These are phyloP conservation scores for Pyrgilauda ruficollis DNA, from an alignment of 2,113 vertebrate genomes.

Conservation along the genomic window DNA sequence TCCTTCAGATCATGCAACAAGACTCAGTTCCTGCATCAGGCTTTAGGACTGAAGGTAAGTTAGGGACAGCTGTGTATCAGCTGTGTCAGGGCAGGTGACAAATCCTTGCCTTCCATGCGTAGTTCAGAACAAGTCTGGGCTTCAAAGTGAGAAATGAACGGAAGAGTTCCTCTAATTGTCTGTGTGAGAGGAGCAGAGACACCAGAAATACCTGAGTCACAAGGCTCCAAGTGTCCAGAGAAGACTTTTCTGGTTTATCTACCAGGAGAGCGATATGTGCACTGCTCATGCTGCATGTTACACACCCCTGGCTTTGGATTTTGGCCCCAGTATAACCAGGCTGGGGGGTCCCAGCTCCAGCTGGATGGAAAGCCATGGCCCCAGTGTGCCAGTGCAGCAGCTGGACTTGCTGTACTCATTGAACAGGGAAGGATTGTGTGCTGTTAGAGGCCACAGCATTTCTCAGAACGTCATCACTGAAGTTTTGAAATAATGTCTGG, in stretches of 20 bases:
- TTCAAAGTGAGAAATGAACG: neutral
- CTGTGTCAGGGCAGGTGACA: neutral
- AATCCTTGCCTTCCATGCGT: neutral
- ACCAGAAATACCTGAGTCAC: neutral
- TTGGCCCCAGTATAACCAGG: neutral
- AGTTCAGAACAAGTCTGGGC: neutral
- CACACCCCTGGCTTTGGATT: neutral
- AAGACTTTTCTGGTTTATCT: neutral
- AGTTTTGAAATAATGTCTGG: neutral
- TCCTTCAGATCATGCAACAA: neutral
- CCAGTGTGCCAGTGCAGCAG: neutral
- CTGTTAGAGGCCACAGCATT: neutral
- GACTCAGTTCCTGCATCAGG: neutral
- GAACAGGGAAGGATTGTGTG: rapidly evolving
- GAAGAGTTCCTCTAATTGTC: neutral
- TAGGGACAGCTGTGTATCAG: neutral
- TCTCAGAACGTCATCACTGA: neutral
- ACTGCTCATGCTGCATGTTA: neutral
- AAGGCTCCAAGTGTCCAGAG: neutral
- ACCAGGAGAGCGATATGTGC: neutral
- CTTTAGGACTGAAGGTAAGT: neutral
- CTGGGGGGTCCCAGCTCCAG: rapidly evolving
- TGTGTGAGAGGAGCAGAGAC: neutral
- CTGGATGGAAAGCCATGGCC: neutral
- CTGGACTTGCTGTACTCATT: rapidly evolving